A percentile compares a stretch with the other conserved stretches of the same genome.
Evolutionary conservation across 1,140 invertebrate genomes (phyloP).

Genomic region (Dinoponera quadriceps): DNA sequence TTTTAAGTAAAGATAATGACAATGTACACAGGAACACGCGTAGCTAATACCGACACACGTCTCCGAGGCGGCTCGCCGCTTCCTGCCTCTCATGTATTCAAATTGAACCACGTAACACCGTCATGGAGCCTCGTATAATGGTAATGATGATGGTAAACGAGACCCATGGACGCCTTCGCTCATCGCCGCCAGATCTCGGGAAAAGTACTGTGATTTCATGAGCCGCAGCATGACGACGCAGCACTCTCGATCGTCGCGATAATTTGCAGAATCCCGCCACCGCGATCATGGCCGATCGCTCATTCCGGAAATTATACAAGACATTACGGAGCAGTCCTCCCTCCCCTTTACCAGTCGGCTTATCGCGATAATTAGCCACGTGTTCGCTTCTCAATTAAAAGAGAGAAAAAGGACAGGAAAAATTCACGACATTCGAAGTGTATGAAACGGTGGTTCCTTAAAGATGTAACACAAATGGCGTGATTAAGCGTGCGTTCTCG

Average conservation of each 20-base stretch:
- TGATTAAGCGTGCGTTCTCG: background rate
- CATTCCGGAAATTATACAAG: constrained; percentile 28
- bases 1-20: constrained; percentile 73
- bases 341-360: background rate
- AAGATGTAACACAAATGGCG: background rate
- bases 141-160: constrained; percentile 76
- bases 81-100: constrained; percentile 77
- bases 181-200: constrained; percentile 39
- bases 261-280: constrained; percentile 22
- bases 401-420: background rate
- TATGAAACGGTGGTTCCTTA: background rate
- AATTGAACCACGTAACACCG: constrained; percentile 76
- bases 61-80: constrained; percentile 45
- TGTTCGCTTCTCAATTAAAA: background rate
- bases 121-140: constrained; percentile 65
- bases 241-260: constrained; percentile 37
- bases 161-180: constrained; percentile 59
- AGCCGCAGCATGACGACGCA: constrained; percentile 67
- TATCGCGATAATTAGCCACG: constrained; percentile 1
- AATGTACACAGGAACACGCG: constrained; percentile 70
- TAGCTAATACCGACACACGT: constrained; percentile 70
- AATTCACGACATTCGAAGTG: no score
- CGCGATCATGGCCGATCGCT: constrained; percentile 30
- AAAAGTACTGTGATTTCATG: constrained; percentile 39
- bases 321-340: background rate